Evolutionary conservation across 2,888 invertebrate species (phyloP), one percentile per base, ranked within the genome.

Genomic region (Tigriopus californicus): DNA sequence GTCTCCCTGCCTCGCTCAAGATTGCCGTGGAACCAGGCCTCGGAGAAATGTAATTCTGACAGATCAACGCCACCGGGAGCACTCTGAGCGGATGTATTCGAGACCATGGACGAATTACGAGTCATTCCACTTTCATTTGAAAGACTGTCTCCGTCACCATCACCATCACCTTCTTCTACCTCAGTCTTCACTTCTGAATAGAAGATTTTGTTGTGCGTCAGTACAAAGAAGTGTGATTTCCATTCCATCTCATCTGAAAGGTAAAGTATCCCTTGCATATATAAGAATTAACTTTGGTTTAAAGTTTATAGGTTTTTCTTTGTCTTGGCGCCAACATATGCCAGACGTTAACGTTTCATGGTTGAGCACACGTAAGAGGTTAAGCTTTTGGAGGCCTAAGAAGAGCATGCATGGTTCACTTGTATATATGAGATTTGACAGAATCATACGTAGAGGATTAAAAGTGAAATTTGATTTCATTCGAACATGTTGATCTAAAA

Each of bases 1-100:
- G 89, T 86, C 62, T 79, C 79, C 4, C 88, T 72, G 20, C 86
- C 86, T 24, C 83, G 84, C 15, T 82, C 79, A 42, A 91, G 71
- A 69, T 82, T 82, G 0, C 91, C 90, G 68, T 92, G 92, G 68
- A 90, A 92, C 92, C 92, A 92, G 69, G 84, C 84, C 71, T 92
- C 92, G 24, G 84, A 82, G 68, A 86, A 89, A 71, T 91, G 91
- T 63, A 91, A 71, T 68, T 91, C 91, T 67, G 90, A 87, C n/a
- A n/a, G 8, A 41, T 57, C 58, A 12, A 42, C 8, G 42, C 24
- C 46, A 42, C 52, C 15, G 25, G 41, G 20, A 8, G 12, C 24
- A 20, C 24, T 24, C 24, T 22, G 33, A 51, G 52, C n/a, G 10
- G 47, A 51, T 10, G 10, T 6, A 44, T 44, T n/a, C 44, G 44